Percentiles rank a stretch among this genome's conserved stretches.
Conservation (phyloP, 1,140 invertebrate species). For the Idris sp. region DNA sequence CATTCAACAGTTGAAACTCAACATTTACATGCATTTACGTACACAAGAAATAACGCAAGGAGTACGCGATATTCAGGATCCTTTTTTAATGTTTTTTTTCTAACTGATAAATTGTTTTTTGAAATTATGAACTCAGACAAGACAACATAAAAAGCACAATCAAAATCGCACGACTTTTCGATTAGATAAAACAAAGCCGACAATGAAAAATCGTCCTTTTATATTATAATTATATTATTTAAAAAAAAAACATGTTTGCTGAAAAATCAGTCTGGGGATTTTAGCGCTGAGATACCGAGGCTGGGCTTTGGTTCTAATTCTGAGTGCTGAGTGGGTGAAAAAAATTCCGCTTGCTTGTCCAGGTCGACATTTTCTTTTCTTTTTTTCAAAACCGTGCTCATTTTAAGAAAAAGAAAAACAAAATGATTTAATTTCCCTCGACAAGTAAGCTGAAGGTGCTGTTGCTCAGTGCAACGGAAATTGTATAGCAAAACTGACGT, state of each 20-base stretch:
- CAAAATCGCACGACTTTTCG: constrained; percentile 36
- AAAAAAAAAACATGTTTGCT: too few relatives aligned
- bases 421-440: too few relatives aligned
- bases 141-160: constrained; percentile 32
- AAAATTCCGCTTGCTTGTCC: too few relatives aligned
- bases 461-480: background rate
- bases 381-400: too few relatives aligned
- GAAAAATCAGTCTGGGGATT: too few relatives aligned
- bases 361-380: background rate
- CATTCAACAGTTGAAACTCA: constrained; percentile 14
- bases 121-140: background rate
- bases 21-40: constrained; percentile 34
- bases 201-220: too few relatives aligned
- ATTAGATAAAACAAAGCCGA: background rate
- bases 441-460: constrained; percentile 6
- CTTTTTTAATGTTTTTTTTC: background rate
- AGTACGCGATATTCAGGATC: constrained; percentile 2
- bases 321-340: background rate
- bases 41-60: constrained; percentile 8
- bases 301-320: constrained; percentile 14
- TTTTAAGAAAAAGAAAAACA: too few relatives aligned
- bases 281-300: constrained; percentile 6
- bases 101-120: too few relatives aligned
- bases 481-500: constrained; percentile 20
- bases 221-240: too few relatives aligned